phyloP scores from a whole-genome alignment of 2,113 vertebrate species.

The Platysternon megacephalum region DNA sequence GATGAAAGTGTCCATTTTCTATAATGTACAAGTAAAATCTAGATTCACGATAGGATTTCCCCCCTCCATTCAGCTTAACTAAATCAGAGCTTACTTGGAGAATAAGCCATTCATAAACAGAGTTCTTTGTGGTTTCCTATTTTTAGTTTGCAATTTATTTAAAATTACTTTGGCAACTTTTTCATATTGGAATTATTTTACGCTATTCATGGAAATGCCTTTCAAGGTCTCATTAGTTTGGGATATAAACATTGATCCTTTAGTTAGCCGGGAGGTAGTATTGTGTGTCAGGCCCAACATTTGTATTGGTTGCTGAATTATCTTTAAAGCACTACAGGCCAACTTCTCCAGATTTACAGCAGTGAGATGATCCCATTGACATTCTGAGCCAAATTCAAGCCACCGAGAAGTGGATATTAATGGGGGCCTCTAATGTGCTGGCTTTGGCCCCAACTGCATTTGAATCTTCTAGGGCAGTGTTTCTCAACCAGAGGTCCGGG shows the following conservation, averaged over 20 bases:
- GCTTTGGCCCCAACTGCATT: fast-evolving
- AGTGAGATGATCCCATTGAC: not conserved
- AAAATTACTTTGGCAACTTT: constrained; percentile 45
- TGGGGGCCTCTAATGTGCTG: fast-evolving
- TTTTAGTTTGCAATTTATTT: constrained; percentile 49
- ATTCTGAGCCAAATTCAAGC: not conserved
- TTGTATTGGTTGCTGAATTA: not conserved
- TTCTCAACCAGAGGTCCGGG: no score
- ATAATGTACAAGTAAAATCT: not conserved
- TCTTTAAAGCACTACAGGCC: not conserved
- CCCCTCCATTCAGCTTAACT: not conserved
- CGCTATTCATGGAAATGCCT: not conserved
- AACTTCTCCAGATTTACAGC: not conserved
- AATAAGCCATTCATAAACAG: constrained; percentile 10
- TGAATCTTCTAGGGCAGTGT: not conserved
- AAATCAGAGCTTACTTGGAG: not conserved
- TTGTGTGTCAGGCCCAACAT: not conserved
- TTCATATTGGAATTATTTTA: not conserved
- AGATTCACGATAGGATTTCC: not conserved
- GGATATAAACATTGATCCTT: not conserved
- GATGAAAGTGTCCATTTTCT: not conserved
- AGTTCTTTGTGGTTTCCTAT: not conserved
- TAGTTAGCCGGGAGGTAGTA: not conserved
- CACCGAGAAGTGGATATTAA: not conserved
- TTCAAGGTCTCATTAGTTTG: constrained; percentile 24